Evolutionary conservation across 2,888 invertebrate species (phyloP).

Genomic region (Catocala sponsa): DNA sequence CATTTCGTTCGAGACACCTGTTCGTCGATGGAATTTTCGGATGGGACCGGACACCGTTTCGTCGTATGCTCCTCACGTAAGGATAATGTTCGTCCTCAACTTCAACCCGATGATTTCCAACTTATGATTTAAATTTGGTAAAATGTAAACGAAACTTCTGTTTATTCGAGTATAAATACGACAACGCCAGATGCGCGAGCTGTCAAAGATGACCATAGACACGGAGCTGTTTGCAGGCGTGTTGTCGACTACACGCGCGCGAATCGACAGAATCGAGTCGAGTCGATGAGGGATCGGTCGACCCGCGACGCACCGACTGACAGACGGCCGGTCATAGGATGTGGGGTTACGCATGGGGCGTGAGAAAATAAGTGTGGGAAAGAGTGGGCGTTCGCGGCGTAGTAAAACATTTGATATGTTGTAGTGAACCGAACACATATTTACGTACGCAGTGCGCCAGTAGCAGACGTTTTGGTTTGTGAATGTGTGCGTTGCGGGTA

Average conservation of each 20-base stretch:
- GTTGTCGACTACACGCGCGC: slow-evolving; percentile 75
- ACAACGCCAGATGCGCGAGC: slow-evolving; percentile 83
- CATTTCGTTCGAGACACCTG: slow-evolving; percentile 93
- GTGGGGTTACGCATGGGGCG: slow-evolving; percentile 93
- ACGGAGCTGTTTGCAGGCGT: slow-evolving; percentile 68
- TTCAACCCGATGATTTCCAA: slow-evolving; percentile 20
- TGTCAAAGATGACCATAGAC: slow-evolving; percentile 85
- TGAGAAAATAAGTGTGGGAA: slow-evolving; percentile 95
- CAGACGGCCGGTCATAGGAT: slow-evolving; percentile 89
- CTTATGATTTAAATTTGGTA: slow-evolving; percentile 47
- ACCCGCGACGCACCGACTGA: slow-evolving; percentile 68
- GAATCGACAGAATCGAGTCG: slow-evolving; percentile 59
- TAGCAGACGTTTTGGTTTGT: slow-evolving; percentile 70
- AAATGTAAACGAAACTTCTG: slow-evolving; percentile 66
- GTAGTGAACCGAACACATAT: slow-evolving; percentile 85
- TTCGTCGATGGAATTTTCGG: slow-evolving; percentile 91
- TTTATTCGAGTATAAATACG: slow-evolving; percentile 77
- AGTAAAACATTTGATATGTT: slow-evolving; percentile 89
- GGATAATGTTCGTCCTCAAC: slow-evolving; percentile 29
- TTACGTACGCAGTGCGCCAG: slow-evolving; percentile 77
- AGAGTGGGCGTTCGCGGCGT: slow-evolving; percentile 91
- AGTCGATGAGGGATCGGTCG: slow-evolving; percentile 61
- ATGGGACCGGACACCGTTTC: slow-evolving; percentile 85
- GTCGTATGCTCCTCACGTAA: slow-evolving; percentile 20
- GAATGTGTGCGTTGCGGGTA: slow-evolving; percentile 79